These are phyloP conservation scores for Erynnis tages DNA, from an alignment of 2,888 invertebrate species.

Conservation along the genomic window DNA sequence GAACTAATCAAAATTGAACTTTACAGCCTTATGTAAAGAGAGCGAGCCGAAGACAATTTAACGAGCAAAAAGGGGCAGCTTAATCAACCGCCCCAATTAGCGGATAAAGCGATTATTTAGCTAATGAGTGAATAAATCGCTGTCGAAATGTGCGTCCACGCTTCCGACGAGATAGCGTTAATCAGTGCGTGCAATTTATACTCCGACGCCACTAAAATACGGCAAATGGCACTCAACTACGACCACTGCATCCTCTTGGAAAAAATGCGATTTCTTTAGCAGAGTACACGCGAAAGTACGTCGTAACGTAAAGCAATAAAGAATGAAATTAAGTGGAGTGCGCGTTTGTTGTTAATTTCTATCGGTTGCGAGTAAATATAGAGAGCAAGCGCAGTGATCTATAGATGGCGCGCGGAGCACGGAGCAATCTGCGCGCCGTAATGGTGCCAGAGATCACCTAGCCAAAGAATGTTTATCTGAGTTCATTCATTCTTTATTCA, in stretches of 20 bases:
- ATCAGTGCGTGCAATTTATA: conserved; percentile 67
- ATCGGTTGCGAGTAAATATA: conserved; percentile 61
- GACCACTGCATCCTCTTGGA: conserved; percentile 39
- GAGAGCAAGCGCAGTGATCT: conserved; percentile 70
- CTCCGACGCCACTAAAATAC: conserved; percentile 56
- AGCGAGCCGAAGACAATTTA: conserved; percentile 32
- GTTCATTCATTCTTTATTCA: background rate
- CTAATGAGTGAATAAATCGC: conserved; percentile 77
- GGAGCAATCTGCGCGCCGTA: conserved; percentile 54
- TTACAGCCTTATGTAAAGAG: conserved; percentile 6
- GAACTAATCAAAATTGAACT: too few relatives aligned
- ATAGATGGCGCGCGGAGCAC: conserved; percentile 61
- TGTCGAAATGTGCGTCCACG: conserved; percentile 46
- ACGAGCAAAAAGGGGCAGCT: conserved; percentile 31
- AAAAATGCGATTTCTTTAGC: conserved; percentile 43
- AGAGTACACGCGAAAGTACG: conserved; percentile 31
- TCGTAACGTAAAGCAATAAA: conserved; percentile 31
- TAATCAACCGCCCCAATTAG: conserved; percentile 65
- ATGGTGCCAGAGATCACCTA: conserved; percentile 52
- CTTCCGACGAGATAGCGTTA: conserved; percentile 66
- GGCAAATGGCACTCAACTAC: conserved; percentile 51
- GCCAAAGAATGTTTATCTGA: conserved; percentile 18
- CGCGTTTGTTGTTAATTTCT: conserved; percentile 52
- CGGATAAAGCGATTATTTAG: conserved; percentile 57
- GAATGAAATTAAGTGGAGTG: conserved; percentile 34